Evolutionary conservation across 2,888 invertebrate genomes (phyloP).

Genomic region (Drosophila paucipuncta): DNA sequence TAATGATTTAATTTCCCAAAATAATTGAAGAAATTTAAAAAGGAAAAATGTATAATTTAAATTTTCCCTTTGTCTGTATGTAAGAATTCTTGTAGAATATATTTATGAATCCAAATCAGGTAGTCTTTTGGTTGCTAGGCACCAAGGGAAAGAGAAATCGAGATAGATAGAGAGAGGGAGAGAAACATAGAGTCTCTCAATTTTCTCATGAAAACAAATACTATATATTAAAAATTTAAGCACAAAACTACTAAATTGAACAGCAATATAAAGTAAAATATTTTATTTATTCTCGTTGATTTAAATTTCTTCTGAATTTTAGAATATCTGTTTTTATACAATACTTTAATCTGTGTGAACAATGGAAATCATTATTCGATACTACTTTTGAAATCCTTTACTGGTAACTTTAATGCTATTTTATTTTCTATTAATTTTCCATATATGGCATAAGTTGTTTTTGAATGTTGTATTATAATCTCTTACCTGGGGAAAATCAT

Average conservation of each 20-base stretch:
- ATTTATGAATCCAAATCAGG: background rate
- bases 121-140: background rate
- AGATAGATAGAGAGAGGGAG: background rate
- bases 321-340: background rate
- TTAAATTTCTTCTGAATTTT: background rate
- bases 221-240: background rate
- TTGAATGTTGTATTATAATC: background rate
- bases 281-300: background rate
- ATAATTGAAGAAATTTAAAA: background rate
- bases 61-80: background rate
- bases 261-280: background rate
- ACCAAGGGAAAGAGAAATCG: background rate
- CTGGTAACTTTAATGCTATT: background rate
- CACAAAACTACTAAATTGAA: background rate
- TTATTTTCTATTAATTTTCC: background rate
- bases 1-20: background rate
- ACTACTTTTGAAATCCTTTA: background rate
- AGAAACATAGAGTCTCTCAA: background rate
- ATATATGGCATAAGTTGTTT: background rate
- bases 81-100: background rate
- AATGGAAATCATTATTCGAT: background rate
- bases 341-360: background rate
- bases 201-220: background rate
- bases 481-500: constrained; percentile 90
- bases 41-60: background rate